Evolutionary conservation across 1,140 invertebrate genomes (phyloP).

Genomic region (Drosophila oshimai): DNA sequence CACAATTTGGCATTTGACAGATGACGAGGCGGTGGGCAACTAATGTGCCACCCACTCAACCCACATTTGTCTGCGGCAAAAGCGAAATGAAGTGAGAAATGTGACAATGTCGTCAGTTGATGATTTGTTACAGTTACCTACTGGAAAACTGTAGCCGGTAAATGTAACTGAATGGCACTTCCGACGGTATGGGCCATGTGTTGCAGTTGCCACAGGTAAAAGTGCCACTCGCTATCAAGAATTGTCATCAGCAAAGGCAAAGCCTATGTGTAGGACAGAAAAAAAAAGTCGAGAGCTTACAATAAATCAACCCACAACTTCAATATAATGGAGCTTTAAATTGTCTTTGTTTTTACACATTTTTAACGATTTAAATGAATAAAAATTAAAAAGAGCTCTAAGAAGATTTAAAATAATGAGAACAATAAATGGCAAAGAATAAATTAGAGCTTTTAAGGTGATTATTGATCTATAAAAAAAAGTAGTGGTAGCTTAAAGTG

Average conservation of each 20-base stretch:
- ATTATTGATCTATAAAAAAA: no score
- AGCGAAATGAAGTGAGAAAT: constrained; percentile 40
- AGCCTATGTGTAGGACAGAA: background rate
- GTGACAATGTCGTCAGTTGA: constrained; percentile 39
- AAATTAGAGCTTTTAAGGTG: no score
- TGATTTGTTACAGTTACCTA: constrained; percentile 52
- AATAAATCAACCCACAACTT: background rate
- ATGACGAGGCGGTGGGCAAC: constrained; percentile 54
- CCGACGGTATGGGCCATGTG: constrained; percentile 22
- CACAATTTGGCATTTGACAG: constrained; percentile 65
- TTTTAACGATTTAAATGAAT: no score
- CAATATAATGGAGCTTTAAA: background rate
- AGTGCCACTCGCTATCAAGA: background rate
- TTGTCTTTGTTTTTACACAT: no score
- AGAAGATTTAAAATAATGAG: no score
- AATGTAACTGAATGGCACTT: constrained; percentile 27
- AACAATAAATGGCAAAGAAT: no score
- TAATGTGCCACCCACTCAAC: constrained; percentile 37
- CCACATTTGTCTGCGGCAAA: constrained; percentile 1
- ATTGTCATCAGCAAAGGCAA: background rate
- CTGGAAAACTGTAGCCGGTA: constrained; percentile 1
- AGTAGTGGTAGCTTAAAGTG: no score
- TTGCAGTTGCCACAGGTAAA: background rate
- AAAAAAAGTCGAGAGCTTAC: no score
- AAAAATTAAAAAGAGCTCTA: no score